Percentiles rank a stretch among this genome's conserved stretches.
phyloP scores from a whole-genome alignment of 2,888 invertebrate species.

The Tenthredo notha region DNA sequence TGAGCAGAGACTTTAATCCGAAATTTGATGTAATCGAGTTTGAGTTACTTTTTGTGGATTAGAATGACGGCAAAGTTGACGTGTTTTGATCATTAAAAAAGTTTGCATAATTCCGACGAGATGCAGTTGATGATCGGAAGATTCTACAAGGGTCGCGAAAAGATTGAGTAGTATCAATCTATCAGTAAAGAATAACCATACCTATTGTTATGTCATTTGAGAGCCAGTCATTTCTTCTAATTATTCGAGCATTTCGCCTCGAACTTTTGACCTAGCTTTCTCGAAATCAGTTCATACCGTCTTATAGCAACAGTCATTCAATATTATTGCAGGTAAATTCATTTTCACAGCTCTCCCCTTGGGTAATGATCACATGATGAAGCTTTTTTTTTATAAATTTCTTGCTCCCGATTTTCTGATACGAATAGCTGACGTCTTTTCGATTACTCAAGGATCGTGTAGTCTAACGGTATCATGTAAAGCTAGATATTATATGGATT shows the following conservation, averaged over 20 bases:
- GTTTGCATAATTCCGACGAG: neutral
- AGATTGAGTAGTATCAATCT: no score
- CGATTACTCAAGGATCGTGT: neutral
- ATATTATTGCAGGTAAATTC: no score
- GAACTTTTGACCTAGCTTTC: no score
- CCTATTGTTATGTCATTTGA: neutral
- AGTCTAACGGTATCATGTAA: neutral
- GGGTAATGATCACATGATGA: neutral
- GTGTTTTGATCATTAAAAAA: neutral
- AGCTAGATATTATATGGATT: neutral
- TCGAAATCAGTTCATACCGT: no score
- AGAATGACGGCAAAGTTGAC: neutral
- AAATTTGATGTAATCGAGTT: neutral
- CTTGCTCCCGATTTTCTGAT: neutral
- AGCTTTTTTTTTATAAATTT: no score
- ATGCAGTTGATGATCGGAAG: neutral
- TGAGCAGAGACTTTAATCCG: neutral
- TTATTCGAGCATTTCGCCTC: no score
- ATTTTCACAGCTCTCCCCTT: neutral
- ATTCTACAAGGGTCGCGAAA: neutral
- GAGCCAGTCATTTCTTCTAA: neutral
- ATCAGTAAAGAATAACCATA: neutral
- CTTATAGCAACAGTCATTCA: no score
- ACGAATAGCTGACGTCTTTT: neutral
- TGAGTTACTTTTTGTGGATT: neutral